These are phyloP conservation scores for Sigmodon hispidus DNA, from an alignment of 2,113 vertebrate species.

Conservation along the genomic window DNA sequence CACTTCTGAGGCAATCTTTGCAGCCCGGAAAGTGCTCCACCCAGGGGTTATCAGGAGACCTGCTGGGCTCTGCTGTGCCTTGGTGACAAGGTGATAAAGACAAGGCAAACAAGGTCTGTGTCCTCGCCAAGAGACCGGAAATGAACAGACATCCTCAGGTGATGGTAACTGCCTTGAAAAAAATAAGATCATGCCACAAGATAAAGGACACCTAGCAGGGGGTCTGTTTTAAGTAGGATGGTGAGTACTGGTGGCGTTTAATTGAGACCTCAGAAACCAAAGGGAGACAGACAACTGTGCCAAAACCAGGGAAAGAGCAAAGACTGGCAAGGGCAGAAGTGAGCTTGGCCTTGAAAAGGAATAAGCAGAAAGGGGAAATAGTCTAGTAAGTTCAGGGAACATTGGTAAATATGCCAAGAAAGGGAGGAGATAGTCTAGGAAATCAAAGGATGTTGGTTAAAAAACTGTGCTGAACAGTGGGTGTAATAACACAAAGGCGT, in stretches of 20 bases:
- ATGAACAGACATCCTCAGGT: neutral
- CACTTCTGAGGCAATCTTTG: neutral
- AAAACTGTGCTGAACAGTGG: neutral
- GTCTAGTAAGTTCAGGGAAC: neutral
- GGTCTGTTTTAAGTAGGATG: neutral
- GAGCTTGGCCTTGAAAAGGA: neutral
- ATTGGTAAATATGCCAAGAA: neutral
- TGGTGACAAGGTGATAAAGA: neutral
- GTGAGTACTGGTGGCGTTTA: neutral
- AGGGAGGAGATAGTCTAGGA: neutral
- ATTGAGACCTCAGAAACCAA: neutral
- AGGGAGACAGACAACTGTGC: neutral
- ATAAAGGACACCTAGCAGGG: neutral
- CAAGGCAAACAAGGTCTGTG: neutral
- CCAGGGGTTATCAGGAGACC: neutral
- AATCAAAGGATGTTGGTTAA: neutral
- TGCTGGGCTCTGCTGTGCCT: neutral
- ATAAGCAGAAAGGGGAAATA: neutral
- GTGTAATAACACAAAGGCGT: conserved; percentile 2
- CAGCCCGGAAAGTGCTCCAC: neutral
- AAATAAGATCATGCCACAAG: neutral
- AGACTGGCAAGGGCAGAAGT: neutral
- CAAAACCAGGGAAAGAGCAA: neutral
- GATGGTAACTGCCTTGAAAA: neutral
- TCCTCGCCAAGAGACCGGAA: neutral